Conservation (phyloP, 2,113 vertebrate species). For the Fregata magnificens region DNA sequence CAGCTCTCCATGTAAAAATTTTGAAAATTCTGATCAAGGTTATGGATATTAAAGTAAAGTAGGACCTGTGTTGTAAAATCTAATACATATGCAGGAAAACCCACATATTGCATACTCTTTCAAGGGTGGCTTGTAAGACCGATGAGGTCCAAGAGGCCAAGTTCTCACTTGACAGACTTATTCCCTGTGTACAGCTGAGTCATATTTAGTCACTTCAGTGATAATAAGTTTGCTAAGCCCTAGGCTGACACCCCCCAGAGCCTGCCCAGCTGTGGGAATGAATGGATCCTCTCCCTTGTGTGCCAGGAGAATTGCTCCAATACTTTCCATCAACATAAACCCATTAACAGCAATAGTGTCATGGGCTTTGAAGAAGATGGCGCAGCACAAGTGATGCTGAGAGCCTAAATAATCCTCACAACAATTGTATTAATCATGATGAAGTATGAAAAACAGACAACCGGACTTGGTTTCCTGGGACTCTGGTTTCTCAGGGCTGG, state of each 20-base stretch:
- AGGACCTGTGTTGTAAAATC: neutral
- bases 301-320: neutral
- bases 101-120: neutral
- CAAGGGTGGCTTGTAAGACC: neutral
- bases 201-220: neutral
- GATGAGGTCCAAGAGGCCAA: neutral
- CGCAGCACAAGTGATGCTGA: neutral
- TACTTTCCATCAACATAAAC: neutral
- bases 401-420: neutral
- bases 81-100: neutral
- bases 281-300: neutral
- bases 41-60: neutral
- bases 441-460: neutral
- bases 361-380: neutral
- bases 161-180: neutral
- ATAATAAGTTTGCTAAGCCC: neutral
- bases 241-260: neutral
- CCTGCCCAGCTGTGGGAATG: neutral
- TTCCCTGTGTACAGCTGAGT: neutral
- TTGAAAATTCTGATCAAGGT: neutral
- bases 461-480: neutral
- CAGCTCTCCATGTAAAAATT: neutral
- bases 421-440: neutral
- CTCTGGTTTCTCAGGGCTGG: neutral
- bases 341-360: neutral